Percentiles rank a stretch among this genome's conserved stretches.
Conservation (phyloP, 2,797 vertebrate species). For the Aeoliscus strigatus region DNA sequence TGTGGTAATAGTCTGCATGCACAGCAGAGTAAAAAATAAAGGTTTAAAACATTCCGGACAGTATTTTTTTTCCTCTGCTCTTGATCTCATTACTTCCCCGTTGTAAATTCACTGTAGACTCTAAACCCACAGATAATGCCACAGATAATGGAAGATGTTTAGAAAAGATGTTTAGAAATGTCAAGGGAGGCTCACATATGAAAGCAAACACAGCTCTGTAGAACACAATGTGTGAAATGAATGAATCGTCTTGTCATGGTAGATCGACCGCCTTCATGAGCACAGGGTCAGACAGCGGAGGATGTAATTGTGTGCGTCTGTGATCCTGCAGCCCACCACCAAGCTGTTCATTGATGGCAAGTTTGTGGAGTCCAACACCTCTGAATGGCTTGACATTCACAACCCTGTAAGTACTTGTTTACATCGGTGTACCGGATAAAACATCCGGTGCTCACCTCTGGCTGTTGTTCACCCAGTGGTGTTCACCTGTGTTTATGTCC, state of each 20-base stretch:
- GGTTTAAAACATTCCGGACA: neutral
- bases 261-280: conserved; percentile 12
- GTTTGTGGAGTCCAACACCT: conserved; percentile 90
- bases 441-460: too few species aligned
- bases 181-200: too few species aligned
- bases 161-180: too few species aligned
- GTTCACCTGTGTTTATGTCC: too few species aligned
- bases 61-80: neutral
- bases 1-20: neutral
- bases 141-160: too few species aligned
- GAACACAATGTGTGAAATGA: too few species aligned
- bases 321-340: conserved; percentile 82
- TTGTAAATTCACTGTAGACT: too few species aligned
- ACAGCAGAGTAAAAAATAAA: neutral
- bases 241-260: conserved; percentile 6
- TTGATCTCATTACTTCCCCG: neutral
- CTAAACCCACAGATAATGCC: too few species aligned
- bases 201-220: too few species aligned
- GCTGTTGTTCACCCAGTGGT: too few species aligned
- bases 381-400: conserved; percentile 94
- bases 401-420: conserved; percentile 85
- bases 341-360: conserved; percentile 98
- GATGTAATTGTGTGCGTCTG: conserved; percentile 32
- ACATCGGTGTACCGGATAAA: too few species aligned
- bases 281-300: neutral